Evolutionary conservation across 2,888 invertebrate species (phyloP).

Genomic region (Proisotoma minuta): DNA sequence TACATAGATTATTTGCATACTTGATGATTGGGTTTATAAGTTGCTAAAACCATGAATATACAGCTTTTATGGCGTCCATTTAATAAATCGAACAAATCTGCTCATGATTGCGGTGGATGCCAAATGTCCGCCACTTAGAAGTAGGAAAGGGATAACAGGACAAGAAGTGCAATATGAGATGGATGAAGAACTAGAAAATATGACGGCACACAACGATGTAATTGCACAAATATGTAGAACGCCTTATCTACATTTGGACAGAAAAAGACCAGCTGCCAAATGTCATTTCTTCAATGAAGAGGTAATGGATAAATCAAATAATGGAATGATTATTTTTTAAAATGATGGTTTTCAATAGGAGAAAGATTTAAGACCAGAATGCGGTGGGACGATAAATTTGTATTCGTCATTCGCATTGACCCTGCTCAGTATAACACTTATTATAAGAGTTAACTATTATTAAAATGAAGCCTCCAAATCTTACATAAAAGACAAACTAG

Average conservation of each 20-base stretch:
- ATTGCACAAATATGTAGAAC: slow-evolving; percentile 34
- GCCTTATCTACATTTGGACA: slow-evolving; percentile 27
- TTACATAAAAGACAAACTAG: too few relatives aligned
- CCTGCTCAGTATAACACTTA: slow-evolving; percentile 27
- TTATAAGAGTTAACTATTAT: too few relatives aligned
- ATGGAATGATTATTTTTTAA: neutral
- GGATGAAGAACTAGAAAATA: slow-evolving; percentile 31
- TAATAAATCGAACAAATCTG: slow-evolving; percentile 33
- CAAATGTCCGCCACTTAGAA: slow-evolving; percentile 18
- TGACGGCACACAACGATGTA: slow-evolving; percentile 32
- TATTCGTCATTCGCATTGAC: slow-evolving; percentile 22
- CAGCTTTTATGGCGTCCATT: slow-evolving; percentile 28
- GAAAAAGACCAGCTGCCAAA: slow-evolving; percentile 28
- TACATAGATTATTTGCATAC: neutral
- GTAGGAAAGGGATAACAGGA: neutral
- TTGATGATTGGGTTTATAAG: neutral
- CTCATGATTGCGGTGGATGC: slow-evolving; percentile 29
- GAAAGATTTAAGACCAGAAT: slow-evolving; percentile 26
- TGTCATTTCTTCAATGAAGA: slow-evolving; percentile 33
- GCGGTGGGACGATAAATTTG: slow-evolving; percentile 20
- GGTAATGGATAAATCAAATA: slow-evolving; percentile 22
- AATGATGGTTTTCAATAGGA: slow-evolving; percentile 21
- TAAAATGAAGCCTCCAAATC: too few relatives aligned
- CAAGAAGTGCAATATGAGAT: slow-evolving; percentile 36
- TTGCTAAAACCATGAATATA: neutral